Conservation (phyloP, 2,888 invertebrate genomes). For the Pammene fasciana region DNA sequence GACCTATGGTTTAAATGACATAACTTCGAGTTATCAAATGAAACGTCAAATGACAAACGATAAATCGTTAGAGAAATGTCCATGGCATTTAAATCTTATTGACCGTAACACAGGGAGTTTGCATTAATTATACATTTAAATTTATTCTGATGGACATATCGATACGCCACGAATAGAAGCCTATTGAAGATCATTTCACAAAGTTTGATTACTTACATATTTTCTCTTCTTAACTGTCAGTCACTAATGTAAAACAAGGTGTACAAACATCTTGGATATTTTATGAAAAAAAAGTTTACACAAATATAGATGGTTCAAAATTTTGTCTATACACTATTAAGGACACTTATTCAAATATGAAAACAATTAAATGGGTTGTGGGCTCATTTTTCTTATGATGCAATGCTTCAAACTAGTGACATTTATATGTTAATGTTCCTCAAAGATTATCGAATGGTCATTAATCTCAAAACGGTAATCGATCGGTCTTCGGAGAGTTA, state of each 20-base stretch:
- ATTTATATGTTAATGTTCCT: constrained; percentile 42
- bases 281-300: too few species aligned
- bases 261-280: too few species aligned
- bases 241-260: too few species aligned
- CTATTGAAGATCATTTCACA: neutral
- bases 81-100: constrained; percentile 6
- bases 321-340: neutral
- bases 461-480: constrained; percentile 48
- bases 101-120: constrained; percentile 15
- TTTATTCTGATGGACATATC: constrained; percentile 15
- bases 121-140: constrained; percentile 16
- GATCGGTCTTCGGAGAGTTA: constrained; percentile 27
- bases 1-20: neutral
- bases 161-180: neutral
- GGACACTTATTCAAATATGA: too few species aligned
- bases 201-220: neutral
- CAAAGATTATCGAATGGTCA: constrained; percentile 50
- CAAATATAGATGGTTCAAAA: neutral
- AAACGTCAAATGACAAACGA: constrained; percentile 7
- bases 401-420: constrained; percentile 26
- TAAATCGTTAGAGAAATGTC: constrained; percentile 4
- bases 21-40: neutral
- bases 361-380: neutral
- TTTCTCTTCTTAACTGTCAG: too few species aligned
- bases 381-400: constrained; percentile 6